phyloP scores from a whole-genome alignment of 2,113 vertebrate species.

The Cyrtonyx montezumae region DNA sequence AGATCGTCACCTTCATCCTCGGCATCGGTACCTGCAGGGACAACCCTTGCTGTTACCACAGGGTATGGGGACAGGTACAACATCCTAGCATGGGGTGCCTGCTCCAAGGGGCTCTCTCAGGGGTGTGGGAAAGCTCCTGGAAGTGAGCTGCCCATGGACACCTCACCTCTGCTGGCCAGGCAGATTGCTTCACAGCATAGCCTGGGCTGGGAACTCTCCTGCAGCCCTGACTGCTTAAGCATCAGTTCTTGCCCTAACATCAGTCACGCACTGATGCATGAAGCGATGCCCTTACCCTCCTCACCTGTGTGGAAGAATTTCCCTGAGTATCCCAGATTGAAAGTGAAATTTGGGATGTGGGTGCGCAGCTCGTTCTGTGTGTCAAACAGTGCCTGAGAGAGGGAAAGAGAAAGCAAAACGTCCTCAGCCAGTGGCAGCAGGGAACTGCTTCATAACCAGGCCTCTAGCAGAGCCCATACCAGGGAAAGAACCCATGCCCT shows the following conservation, averaged over 20 bases:
- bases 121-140: not conserved
- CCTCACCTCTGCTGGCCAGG: not conserved
- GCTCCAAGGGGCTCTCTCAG: not conserved
- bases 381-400: conserved; percentile 88
- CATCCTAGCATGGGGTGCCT: not conserved
- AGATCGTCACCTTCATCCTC: conserved; percentile 95
- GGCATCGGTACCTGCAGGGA: conserved; percentile 87
- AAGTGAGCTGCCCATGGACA: not conserved
- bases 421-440: fast-evolving
- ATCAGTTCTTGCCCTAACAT: not conserved
- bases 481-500: fast-evolving
- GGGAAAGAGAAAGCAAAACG: not conserved
- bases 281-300: not conserved
- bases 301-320: conserved; percentile 99
- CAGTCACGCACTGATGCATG: fast-evolving
- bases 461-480: not conserved
- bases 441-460: not conserved
- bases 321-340: conserved; percentile 99
- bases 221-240: not conserved
- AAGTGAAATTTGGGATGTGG: conserved; percentile 97
- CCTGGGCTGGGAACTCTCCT: not conserved
- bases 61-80: fast-evolving
- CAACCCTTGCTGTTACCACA: fast-evolving
- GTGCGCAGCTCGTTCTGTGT: conserved; percentile 91
- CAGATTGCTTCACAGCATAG: not conserved